phyloP scores from a whole-genome alignment of 2,888 invertebrate species.

The Norana najaformis region DNA sequence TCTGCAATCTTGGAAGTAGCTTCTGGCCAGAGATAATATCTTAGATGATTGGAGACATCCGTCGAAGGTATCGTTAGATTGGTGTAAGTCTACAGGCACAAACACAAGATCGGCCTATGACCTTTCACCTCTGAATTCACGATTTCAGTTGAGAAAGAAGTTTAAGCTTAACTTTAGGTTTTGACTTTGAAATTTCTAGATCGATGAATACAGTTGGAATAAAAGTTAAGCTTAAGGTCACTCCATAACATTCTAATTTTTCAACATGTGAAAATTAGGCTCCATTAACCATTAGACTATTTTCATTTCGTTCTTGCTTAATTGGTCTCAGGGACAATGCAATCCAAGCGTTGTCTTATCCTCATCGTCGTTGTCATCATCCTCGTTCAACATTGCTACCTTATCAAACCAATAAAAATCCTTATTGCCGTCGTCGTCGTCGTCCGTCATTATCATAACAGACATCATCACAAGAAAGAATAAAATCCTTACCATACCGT shows the following conservation, averaged over 20 bases:
- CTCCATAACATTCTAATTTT: background rate
- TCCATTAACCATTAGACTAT: too few relatives aligned
- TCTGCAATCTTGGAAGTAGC: background rate
- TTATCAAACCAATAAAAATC: too few relatives aligned
- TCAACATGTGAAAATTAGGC: background rate
- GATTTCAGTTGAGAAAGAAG: background rate
- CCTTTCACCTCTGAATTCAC: background rate
- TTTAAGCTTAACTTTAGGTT: background rate
- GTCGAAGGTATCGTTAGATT: background rate
- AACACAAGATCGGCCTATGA: background rate
- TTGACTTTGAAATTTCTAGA: background rate
- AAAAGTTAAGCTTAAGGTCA: background rate
- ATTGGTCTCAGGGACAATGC: too few relatives aligned
- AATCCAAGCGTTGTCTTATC: too few relatives aligned
- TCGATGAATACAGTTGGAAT: background rate
- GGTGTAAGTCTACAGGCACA: background rate
- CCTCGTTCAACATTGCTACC: too few relatives aligned
- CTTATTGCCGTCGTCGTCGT: too few relatives aligned
- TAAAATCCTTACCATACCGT: too few relatives aligned
- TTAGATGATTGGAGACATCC: background rate
- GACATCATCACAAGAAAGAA: too few relatives aligned
- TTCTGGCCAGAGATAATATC: conserved; percentile 17
- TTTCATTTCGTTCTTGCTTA: too few relatives aligned
- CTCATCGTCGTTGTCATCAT: background rate
- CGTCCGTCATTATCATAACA: too few relatives aligned